Conservation (phyloP, 1,140 invertebrate genomes). For the Nebria ingens region DNA sequence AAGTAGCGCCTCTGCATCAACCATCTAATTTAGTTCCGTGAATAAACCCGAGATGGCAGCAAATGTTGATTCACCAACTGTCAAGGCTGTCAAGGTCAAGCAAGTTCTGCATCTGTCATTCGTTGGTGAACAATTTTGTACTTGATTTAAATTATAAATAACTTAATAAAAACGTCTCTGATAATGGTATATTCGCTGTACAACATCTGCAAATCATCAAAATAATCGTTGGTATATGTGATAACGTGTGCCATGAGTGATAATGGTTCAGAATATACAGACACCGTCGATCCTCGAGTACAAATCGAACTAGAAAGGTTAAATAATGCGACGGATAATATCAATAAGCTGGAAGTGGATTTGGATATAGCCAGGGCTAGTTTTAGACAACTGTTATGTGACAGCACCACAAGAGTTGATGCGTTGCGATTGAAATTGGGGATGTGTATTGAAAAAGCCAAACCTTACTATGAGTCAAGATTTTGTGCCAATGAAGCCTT, state of each 20-base stretch:
- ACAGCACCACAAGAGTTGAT: slow-evolving; percentile 66
- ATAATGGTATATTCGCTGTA: neutral
- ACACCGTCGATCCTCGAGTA: slow-evolving; percentile 40
- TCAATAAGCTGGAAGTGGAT: slow-evolving; percentile 89
- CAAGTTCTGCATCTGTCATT: slow-evolving; percentile 2
- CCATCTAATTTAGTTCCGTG: no score
- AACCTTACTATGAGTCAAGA: slow-evolving; percentile 77
- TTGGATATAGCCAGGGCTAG: slow-evolving; percentile 77
- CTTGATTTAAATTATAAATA: neutral
- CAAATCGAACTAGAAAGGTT: slow-evolving; percentile 90
- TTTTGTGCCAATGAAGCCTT: slow-evolving; percentile 52
- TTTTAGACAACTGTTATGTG: slow-evolving; percentile 66
- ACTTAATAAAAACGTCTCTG: neutral
- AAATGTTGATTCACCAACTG: neutral
- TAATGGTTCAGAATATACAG: slow-evolving; percentile 26
- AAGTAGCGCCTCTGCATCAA: no score
- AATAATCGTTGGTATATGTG: neutral
- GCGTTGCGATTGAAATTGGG: slow-evolving; percentile 64
- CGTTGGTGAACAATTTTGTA: neutral
- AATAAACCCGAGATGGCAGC: neutral
- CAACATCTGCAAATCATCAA: neutral
- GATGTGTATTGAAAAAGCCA: slow-evolving; percentile 67
- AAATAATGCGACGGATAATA: slow-evolving; percentile 90
- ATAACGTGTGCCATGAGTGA: slow-evolving; percentile 23
- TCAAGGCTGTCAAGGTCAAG: neutral